These are phyloP conservation scores for Vidua chalybeata DNA, from an alignment of 2,113 vertebrate genomes.

Conservation along the genomic window DNA sequence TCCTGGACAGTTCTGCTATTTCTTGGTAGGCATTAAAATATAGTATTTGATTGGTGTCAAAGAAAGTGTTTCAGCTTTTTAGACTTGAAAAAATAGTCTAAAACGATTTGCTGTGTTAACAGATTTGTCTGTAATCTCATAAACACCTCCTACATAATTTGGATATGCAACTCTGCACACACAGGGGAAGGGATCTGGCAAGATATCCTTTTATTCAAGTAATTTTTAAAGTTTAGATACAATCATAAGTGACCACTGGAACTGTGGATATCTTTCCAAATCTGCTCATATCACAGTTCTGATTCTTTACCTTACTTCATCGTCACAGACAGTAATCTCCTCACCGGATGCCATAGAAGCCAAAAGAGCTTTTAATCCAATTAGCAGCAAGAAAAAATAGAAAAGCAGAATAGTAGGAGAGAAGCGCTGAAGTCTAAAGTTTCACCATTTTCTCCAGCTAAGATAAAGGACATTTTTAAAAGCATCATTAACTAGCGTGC, in stretches of 20 bases:
- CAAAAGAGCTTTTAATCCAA: constrained; percentile 73
- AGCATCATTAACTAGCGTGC: neutral
- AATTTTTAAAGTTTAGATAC: neutral
- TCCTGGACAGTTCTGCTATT: neutral
- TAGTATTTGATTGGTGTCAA: neutral
- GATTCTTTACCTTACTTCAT: constrained; percentile 79
- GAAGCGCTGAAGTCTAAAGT: neutral
- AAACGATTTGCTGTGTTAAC: neutral
- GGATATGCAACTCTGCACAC: neutral
- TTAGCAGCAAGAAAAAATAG: constrained; percentile 76
- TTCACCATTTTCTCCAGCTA: neutral
- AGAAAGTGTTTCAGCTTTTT: neutral
- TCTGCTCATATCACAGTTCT: neutral
- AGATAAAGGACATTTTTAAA: neutral
- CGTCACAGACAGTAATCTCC: constrained; percentile 78
- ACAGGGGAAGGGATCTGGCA: neutral
- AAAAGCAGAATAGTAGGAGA: constrained; percentile 73
- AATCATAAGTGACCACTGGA: neutral
- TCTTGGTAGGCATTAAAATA: neutral
- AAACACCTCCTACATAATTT: neutral
- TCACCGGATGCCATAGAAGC: constrained; percentile 76
- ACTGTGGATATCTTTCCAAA: neutral
- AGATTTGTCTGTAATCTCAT: neutral
- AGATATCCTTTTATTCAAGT: neutral
- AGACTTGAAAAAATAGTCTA: neutral